Base-by-base conservation (phyloP, 2,888 invertebrate genomes). In the Teleogryllus oceanicus region DNA sequence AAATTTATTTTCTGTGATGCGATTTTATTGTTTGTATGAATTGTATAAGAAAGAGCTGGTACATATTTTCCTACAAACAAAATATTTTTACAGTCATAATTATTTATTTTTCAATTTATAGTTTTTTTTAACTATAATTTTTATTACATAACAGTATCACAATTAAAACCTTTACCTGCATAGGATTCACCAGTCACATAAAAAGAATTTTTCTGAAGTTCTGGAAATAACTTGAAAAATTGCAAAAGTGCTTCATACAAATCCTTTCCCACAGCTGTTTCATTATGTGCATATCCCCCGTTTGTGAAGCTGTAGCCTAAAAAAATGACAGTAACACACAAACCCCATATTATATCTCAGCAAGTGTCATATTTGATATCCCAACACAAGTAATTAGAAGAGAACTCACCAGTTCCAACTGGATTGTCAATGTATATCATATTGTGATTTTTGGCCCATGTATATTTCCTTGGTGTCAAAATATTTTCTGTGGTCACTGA, bases 401-500 rank as follows among this genome's bases (percentile, higher is more conserved):
- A 5, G 37, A 37, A 37, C 8, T 37, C 81, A 86, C 86, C 86
- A 2, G 96, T 94, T 2, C 96, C 96, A 0, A 95, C 97, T 0
- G 97, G 97, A 87, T 96, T 97, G 86, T 98, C 97, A 80, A 98
- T 94, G 86, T 95, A 98, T 80, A 98, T 90, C 75, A 97, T 87
- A 83, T 93, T 92, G 86, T 95, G 94, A 13, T 91, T 91, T 75
- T 90, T 87, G 80, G 92, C 93, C 97, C 97, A 98, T 12, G 93
- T 91, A 84, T 92, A 93, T 83, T 93, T 90, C 75, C 95, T 90
- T 82, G 90, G 88, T 83, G 89, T 88, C 78, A 93, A 86, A 84
- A 86, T 86, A 85, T 88, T 81, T 88, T 82, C 24, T 86, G 87
- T 83, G 78, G 89, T 89, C 0, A 93, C 89, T 78, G 86, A 84